Base-by-base conservation (phyloP, 2,797 vertebrate genomes). In the Alca torda region DNA sequence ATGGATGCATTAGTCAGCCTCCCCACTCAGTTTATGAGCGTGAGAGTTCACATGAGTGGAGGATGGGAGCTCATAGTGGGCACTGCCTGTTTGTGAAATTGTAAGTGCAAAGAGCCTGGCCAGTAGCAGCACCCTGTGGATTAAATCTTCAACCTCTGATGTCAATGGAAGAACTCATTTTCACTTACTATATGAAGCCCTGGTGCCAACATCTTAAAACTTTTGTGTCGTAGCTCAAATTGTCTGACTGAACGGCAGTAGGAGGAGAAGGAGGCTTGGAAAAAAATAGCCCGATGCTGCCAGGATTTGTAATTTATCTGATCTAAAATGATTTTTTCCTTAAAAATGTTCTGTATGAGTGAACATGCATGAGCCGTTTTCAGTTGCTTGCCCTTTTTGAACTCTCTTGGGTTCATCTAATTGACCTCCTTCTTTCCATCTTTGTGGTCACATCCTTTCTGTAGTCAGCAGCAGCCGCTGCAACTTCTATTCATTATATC, bases 51-150 rank as follows among this genome's bases (percentile, higher is more conserved):
- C 39, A 24, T 0, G 1, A 84, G 46, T 31, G 51, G 67, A 73
- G 6, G 6, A 54, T 19, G 11, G 10, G 56, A 67, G 6, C 35
- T 54, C 12, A 9, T 5, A 46, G 10, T 0, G 2, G 17, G 4
- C 60, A 37, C 4, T 68, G 23, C 19, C 35, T 65, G 11, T 20
- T 67, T 39, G 4, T 61, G 33, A 83, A 79, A 53, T 4, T 57
- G 24, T 23, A 45, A 84, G 12, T 10, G 8, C 35, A 65, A 89
- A 89, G 33, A 70, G 7, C 8, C 46, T 51, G 30, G 19, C 8
- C 12, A 31, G 18, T 41, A 23, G 17, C 16, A 45, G 13, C 6
- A 70, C 3, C 6, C 43, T 60, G 23, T 54, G 10, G 21, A 70
- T 39, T 48, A 69, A 53, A 67, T 45, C 33, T 79, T 74, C 51